These are phyloP conservation scores for Drosophila tripunctata DNA, from an alignment of 2,888 invertebrate genomes.

Conservation along the genomic window DNA sequence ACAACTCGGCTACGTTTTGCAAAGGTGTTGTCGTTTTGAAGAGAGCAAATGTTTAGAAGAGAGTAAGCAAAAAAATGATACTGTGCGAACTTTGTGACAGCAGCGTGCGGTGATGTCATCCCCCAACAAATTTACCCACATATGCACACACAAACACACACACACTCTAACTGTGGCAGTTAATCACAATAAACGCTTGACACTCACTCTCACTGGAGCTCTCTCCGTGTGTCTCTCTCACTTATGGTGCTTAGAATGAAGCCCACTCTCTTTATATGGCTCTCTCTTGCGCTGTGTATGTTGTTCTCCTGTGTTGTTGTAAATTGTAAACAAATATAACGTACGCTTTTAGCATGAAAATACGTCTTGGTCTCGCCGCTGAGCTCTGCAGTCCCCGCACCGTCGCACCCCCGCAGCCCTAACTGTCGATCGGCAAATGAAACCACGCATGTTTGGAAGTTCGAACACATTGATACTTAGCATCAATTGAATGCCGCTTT, in stretches of 20 bases:
- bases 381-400: too few species aligned
- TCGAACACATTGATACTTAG: slow-evolving; percentile 41
- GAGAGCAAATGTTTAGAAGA: slow-evolving; percentile 27
- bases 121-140: slow-evolving; percentile 50
- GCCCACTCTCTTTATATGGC: slow-evolving; percentile 9
- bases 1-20: slow-evolving; percentile 30
- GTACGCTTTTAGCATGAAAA: slow-evolving; percentile 51
- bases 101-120: slow-evolving; percentile 72
- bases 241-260: not conserved
- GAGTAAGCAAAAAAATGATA: slow-evolving; percentile 31
- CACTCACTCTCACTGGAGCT: slow-evolving; percentile 43
- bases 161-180: slow-evolving; percentile 31
- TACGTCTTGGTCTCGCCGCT: slow-evolving; percentile 14
- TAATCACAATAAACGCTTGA: slow-evolving; percentile 65
- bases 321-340: slow-evolving; percentile 63
- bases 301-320: slow-evolving; percentile 43
- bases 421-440: slow-evolving; percentile 14
- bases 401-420: slow-evolving; percentile 11
- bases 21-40: slow-evolving; percentile 56
- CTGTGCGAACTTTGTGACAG: slow-evolving; percentile 50
- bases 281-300: not conserved
- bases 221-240: slow-evolving; percentile 29
- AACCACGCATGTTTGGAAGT: slow-evolving; percentile 53
- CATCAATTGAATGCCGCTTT: slow-evolving; percentile 58
- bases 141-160: slow-evolving; percentile 39